A percentile compares a stretch with the other conserved stretches of the same genome.
Conservation (phyloP, 2,797 vertebrate species). For the Silurus aristotelis region DNA sequence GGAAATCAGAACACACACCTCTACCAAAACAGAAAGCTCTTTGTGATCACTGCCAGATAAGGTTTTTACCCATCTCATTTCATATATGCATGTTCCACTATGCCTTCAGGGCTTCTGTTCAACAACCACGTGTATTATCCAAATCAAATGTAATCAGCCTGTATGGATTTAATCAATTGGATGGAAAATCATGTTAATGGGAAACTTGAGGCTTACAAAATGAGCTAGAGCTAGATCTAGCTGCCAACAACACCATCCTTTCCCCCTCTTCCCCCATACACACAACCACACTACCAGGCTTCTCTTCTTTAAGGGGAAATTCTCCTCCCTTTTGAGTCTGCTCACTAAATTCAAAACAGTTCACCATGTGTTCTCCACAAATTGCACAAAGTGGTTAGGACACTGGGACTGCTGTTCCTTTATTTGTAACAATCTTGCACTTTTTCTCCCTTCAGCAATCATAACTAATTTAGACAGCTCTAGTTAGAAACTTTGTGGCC, state of each 20-base stretch:
- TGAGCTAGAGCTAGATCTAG: background rate
- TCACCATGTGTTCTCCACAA: conserved; percentile 29
- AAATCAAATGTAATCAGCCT: conserved; percentile 10
- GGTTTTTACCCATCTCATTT: background rate
- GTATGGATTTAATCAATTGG: background rate
- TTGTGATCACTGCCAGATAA: conserved; percentile 15
- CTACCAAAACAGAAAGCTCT: conserved; percentile 28
- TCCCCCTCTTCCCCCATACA: background rate
- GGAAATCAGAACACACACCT: conserved; percentile 27
- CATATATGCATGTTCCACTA: background rate
- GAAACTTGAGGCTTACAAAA: conserved; percentile 1
- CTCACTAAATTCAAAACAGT: conserved; percentile 28
- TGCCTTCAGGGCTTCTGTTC: background rate
- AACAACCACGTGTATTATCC: background rate
- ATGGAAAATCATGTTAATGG: conserved; percentile 12
- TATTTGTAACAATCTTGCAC: background rate
- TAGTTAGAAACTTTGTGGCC: background rate
- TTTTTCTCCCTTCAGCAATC: background rate
- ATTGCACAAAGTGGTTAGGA: conserved; percentile 1
- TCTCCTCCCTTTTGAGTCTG: conserved; percentile 33
- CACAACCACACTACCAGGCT: conserved; percentile 32
- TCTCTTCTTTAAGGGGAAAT: conserved; percentile 20
- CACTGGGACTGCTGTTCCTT: conserved; percentile 19
- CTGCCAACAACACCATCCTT: background rate
- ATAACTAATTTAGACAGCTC: background rate